A percentile compares a stretch with the other conserved stretches of the same genome.
phyloP scores from a whole-genome alignment of 2,113 vertebrate species.

The Nerophis ophidion region DNA sequence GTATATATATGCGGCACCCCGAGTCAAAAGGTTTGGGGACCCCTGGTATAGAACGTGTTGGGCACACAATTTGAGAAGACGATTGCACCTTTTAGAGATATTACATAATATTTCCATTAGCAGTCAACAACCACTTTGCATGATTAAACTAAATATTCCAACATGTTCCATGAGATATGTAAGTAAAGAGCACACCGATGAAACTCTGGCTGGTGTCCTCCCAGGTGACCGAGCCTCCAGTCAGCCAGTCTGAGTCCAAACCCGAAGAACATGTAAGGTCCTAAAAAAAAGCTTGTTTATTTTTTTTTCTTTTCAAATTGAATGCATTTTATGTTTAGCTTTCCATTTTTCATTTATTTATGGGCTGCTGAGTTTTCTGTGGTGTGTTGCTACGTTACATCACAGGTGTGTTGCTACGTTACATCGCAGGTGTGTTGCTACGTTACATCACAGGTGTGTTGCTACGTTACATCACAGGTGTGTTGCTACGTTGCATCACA shows the following conservation, averaged over 20 bases:
- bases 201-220: constrained; percentile 48
- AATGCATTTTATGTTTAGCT: constrained; percentile 4
- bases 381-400: neutral
- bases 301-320: constrained; percentile 18
- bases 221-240: constrained; percentile 53
- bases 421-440: neutral
- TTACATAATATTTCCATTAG: too few species aligned
- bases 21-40: too few species aligned
- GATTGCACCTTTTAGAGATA: too few species aligned
- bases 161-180: too few species aligned
- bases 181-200: neutral
- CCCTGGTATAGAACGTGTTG: too few species aligned
- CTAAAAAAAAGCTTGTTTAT: constrained; percentile 19
- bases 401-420: too few species aligned
- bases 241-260: constrained; percentile 39
- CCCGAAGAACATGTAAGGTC: constrained; percentile 67
- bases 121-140: too few species aligned
- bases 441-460: too few species aligned
- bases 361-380: neutral
- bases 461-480: too few species aligned
- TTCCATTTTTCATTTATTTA: neutral
- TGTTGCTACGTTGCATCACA: neutral
- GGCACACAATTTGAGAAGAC: too few species aligned
- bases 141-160: too few species aligned
- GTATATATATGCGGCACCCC: too few species aligned